Base-by-base conservation (phyloP, 2,113 vertebrate genomes). In the Tamias sibiricus region DNA sequence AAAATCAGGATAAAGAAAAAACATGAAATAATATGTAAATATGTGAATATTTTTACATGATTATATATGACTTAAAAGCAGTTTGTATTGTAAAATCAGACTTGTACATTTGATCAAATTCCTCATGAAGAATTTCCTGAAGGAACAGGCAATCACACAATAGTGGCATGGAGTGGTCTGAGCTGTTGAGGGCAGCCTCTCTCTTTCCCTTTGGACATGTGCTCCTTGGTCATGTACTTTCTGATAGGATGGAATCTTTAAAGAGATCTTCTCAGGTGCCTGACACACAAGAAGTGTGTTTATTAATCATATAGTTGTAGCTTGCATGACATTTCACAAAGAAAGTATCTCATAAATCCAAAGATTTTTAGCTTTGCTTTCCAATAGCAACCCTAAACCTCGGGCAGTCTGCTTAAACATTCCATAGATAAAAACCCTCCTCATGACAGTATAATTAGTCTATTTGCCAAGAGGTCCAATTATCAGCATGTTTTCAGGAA, bases 401-500 rank as follows among this genome's bases (percentile, higher is more conserved):
- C 26, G 68, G 35, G 57, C 17, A 32, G 57, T 66, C 35, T 94
- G 49, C 42, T 93, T 40, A 82, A 75, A 11, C 26, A 86, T 88
- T 79, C 77, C 49, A 42, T 32, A 90, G 85, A 94, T 59, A 49
- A 95, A 91, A 66, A 28, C 11, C 16, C 16, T 94, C 47, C 62
- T 75, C 32, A 0, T 47, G 54, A 47, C 81, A 69, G 68, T 72
- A 85, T 69, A 94, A 94, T 88, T 88, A 91, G 52, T 57, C 66
- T 77, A 0, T 90, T 91, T 93, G 30, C 44, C 86, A 94, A 91
- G 26, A 82, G 44, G 81, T 85, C 32, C 82, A 86, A 49, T 95
- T 95, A 91, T 57, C 54, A 94, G 68, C 69, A 59, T 54, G 52
- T 92, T 94, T 92, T 66, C 77, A 93, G 72, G 52, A 91, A 77